Evolutionary conservation across 92 coral and sea anemone species (phyloP).

Genomic region (Anthopleura xanthogrammica): DNA sequence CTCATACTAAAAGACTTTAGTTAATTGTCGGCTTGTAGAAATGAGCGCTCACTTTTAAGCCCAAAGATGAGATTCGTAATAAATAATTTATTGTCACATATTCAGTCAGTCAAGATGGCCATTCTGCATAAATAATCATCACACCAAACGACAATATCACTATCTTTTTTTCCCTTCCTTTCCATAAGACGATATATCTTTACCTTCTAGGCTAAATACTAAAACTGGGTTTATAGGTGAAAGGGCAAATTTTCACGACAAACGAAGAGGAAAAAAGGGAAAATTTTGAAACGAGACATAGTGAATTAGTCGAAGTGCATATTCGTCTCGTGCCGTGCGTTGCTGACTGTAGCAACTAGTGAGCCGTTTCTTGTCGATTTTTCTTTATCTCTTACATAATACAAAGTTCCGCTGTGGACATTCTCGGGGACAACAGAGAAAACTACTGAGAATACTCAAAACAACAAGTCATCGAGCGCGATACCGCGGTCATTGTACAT

Average conservation of each 20-base stretch:
- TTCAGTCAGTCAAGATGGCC: background rate
- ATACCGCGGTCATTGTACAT: background rate
- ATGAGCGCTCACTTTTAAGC: background rate
- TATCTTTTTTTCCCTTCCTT: background rate
- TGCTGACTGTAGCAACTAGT: background rate
- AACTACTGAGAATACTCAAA: background rate
- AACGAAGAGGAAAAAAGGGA: background rate
- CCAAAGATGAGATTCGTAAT: background rate
- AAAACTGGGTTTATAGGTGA: background rate
- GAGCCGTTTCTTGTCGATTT: background rate
- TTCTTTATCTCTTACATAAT: constrained; percentile 16
- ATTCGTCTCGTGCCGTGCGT: background rate
- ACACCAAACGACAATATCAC: background rate
- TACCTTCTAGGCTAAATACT: background rate
- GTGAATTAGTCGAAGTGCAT: background rate
- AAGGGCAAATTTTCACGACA: background rate
- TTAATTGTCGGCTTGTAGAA: background rate
- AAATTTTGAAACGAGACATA: background rate
- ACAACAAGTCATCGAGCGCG: background rate
- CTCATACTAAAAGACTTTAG: background rate
- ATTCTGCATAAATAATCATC: background rate
- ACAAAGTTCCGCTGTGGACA: constrained; percentile 10
- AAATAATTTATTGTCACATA: background rate
- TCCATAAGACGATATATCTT: background rate
- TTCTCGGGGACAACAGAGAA: too few relatives aligned